A percentile compares a stretch with the other conserved stretches of the same genome.
These are phyloP conservation scores for Parochlus steinenii DNA, from an alignment of 2,888 invertebrate species.

Conservation along the genomic window DNA sequence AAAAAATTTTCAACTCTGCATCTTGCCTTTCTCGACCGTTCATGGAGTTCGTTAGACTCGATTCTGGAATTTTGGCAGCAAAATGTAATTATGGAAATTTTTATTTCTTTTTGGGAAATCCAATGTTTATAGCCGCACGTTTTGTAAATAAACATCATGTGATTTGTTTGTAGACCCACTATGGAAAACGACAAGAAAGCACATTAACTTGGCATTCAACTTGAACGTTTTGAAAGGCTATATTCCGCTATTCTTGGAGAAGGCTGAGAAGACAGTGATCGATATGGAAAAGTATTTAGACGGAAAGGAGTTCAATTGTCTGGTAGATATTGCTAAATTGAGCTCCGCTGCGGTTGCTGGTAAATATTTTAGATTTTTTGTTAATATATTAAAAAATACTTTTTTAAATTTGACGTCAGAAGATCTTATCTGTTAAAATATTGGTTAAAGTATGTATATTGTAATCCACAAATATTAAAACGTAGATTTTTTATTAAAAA, in stretches of 20 bases:
- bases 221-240: slow-evolving; percentile 7
- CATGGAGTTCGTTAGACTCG: not conserved
- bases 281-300: slow-evolving; percentile 4
- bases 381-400: too few species aligned
- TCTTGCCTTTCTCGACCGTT: slow-evolving; percentile 2
- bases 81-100: slow-evolving; percentile 3
- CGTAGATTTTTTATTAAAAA: too few species aligned
- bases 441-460: too few species aligned
- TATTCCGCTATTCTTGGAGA: slow-evolving; percentile 3
- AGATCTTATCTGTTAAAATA: too few species aligned
- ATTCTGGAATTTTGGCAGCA: slow-evolving; percentile 3
- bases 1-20: slow-evolving; percentile 7
- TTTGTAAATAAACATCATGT: not conserved
- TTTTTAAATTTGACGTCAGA: too few species aligned
- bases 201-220: slow-evolving; percentile 4
- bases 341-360: not conserved
- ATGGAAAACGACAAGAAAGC: slow-evolving; percentile 5
- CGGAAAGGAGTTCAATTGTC: slow-evolving; percentile 4
- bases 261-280: not conserved
- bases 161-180: slow-evolving; percentile 1
- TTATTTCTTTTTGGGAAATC: not conserved
- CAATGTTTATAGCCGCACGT: not conserved
- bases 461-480: too few species aligned
- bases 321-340: not conserved
- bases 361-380: too few species aligned